Base-by-base conservation (phyloP, 2,113 vertebrate genomes). In the Ochotona princeps region DNA sequence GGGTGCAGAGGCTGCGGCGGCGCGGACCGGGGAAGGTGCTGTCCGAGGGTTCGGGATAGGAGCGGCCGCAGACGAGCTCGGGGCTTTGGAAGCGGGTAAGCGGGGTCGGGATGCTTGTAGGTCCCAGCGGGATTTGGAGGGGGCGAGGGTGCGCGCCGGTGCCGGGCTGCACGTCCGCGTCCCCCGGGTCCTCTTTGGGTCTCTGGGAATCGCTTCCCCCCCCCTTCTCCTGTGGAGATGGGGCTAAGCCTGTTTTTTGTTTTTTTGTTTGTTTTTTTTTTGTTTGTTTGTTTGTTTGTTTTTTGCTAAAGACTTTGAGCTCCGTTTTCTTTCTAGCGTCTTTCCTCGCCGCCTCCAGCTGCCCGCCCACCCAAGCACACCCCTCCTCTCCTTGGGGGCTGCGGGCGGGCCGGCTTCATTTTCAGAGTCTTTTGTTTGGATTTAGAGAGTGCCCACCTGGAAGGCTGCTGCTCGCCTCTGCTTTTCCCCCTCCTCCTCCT, bases 361-460 rank as follows among this genome's bases (percentile, higher is more conserved):
- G 38, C 38, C 38, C 3, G 60, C 30, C 49, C 65, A 28, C 20
- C 17, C 4, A 2, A 73, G 82, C 18, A 44, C 38, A 66, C 72
- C 7, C 13, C 82, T 65, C 76, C 57, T 87, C 21, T 35, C 4
- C 3, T 4, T 57, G 9, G 38, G 38, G 38, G 38, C 38, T 44
- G 38, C 6, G 38, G 38, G 38, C 6, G 38, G 38, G 38, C 38
- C 38, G 38, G 38, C 38, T 44, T 44, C 38, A 44, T 44, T 44
- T 23, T 67, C 23, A 7, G 2, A 51, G 57, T 35, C 95, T 96
- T 94, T 97, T 96, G 93, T 96, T 91, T 81, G 84, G 78, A 44
- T 74, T 87, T 63, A 13, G 47, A 66, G 60, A 57, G 54, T 74
- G 47, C 67, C 90, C 23, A 80, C 72, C 30, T 69, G 54, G 70